Evolutionary conservation across 2,888 invertebrate genomes (phyloP), one percentile per base, ranked within the genome.

Genomic region (Nymphalis urticae): DNA sequence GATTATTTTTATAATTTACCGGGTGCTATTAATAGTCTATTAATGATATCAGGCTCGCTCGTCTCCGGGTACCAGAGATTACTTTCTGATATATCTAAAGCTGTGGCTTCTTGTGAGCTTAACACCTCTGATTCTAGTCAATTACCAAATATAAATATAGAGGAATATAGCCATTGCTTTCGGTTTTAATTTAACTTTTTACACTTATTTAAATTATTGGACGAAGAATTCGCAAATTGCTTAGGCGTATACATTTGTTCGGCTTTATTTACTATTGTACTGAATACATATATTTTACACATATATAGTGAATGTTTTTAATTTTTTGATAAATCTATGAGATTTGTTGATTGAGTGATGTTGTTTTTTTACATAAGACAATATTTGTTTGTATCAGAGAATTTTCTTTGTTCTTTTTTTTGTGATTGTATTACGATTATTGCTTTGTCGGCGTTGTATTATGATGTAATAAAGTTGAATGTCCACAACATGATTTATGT

Each of bases 1-100:
- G 36, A 58, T 50, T 62, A 62, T 62, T 62, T 62, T 62, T 51
- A 51, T 62, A 62, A 51, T 62, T 62, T 36, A 51, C 32, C 19
- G 27, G 24, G 1, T 2, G 13, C 32, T 60, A 32, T 50, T 17
- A 27, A 32, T 32, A 62, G 62, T 50, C 17, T 50, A 19, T 62
- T 21, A 10, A 17, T 56, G 36, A n/a, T 7, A 56, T 17, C 32
- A 3, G 8, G 32, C 27, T n/a, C 17, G 54, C 27, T 53, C 16
- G 5, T 53, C 24, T 53, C 5, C 24, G 16, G 16, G 16, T 53
- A 13, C 9, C 13, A 13, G 13, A 42, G 2, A 42, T 42, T 42
- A 13, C 13, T 13, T 42, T 42, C 42, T 42, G 42, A 13, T 42
- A 42, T 42, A 13, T 42, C 4, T 13, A 0, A 13, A 42, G 10